phyloP scores from a whole-genome alignment of 2,797 vertebrate species.

The Epinephelus awoara region DNA sequence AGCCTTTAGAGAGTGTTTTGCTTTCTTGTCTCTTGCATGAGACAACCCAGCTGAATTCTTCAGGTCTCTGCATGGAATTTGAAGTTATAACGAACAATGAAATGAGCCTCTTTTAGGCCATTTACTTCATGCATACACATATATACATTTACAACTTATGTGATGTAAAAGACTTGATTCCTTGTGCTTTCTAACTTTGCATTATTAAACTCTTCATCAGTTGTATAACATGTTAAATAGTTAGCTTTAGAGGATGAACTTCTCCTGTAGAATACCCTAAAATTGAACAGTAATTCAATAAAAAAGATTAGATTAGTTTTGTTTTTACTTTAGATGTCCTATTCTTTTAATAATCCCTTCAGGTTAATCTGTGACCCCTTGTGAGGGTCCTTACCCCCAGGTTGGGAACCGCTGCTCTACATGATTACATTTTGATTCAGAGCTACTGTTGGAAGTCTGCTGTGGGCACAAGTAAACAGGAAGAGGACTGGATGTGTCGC shows the following conservation, averaged over 20 bases:
- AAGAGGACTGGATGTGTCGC: slow-evolving; percentile 1
- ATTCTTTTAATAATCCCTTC: not conserved
- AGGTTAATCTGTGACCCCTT: not conserved
- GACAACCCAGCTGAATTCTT: not conserved
- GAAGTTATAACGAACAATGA: not conserved
- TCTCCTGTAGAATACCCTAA: not conserved
- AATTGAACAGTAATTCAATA: not conserved
- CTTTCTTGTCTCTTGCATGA: not conserved
- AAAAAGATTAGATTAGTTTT: not conserved
- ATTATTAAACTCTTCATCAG: not conserved
- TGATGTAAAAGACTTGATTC: not conserved
- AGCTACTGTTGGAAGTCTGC: not conserved
- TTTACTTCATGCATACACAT: too few species aligned
- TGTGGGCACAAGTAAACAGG: slow-evolving; percentile 26
- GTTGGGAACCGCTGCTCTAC: not conserved
- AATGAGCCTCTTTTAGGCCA: not conserved
- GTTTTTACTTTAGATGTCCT: not conserved
- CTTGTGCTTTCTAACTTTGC: not conserved
- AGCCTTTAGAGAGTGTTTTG: not conserved
- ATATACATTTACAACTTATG: not conserved
- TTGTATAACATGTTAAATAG: not conserved
- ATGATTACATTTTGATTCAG: slow-evolving; percentile 10
- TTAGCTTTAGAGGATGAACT: too few species aligned
- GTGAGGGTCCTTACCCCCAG: not conserved
- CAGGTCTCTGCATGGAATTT: not conserved